These are phyloP conservation scores for Pluvianellus socialis DNA, from an alignment of 2,113 vertebrate species.

Conservation along the genomic window DNA sequence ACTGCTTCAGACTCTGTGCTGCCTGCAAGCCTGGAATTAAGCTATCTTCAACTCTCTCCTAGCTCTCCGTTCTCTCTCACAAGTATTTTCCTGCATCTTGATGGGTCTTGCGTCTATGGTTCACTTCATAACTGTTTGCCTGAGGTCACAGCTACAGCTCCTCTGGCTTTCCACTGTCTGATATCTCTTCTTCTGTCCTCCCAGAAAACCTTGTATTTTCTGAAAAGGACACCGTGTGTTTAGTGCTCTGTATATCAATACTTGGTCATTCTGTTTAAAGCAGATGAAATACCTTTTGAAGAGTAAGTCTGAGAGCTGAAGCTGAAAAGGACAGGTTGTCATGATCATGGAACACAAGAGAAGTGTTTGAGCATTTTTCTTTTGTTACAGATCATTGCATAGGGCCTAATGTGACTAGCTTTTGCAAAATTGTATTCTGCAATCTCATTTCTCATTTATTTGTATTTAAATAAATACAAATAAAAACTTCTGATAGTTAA, in stretches of 20 bases:
- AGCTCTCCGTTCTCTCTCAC: neutral
- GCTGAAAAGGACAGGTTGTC: neutral
- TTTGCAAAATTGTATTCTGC: neutral
- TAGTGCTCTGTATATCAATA: neutral
- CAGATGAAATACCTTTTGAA: neutral
- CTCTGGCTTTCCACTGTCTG: neutral
- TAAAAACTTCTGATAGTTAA: neutral
- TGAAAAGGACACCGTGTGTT: neutral
- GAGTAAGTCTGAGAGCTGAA: neutral
- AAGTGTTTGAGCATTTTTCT: neutral
- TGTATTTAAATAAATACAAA: neutral
- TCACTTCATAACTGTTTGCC: neutral
- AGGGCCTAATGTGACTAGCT: neutral
- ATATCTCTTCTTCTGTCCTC: neutral
- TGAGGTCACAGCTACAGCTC: neutral
- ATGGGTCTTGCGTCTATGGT: neutral
- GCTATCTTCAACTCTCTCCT: neutral
- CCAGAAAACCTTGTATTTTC: neutral
- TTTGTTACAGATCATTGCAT: accelerated
- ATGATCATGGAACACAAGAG: neutral
- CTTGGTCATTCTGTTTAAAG: neutral
- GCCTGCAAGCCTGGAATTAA: neutral
- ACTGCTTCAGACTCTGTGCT: neutral
- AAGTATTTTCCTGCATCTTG: neutral
- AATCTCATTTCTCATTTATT: neutral